A percentile compares a stretch with the other conserved stretches of the same genome.
Conservation (phyloP, 2,888 invertebrate genomes). For the Oegoconia quadripuncta region DNA sequence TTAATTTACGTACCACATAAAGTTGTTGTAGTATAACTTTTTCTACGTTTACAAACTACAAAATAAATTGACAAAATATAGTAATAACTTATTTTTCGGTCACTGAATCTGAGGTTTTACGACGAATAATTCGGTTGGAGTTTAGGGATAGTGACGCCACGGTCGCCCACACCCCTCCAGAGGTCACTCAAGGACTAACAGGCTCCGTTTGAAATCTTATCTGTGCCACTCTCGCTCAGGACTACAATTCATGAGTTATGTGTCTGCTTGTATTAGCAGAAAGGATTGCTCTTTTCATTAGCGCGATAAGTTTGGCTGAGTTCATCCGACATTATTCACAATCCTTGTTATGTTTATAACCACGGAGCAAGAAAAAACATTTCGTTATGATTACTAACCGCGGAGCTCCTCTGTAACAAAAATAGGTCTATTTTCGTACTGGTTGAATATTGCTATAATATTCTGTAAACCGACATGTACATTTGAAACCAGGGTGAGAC, state of each 20-base stretch:
- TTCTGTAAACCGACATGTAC: no score
- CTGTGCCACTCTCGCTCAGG: neutral
- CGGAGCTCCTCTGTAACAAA: no score
- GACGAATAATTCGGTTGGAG: constrained; percentile 42
- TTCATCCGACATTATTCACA: neutral
- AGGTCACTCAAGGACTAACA: constrained; percentile 51
- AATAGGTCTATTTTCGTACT: no score
- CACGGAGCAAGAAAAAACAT: no score
- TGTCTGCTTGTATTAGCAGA: neutral
- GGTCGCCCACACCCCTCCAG: constrained; percentile 39
- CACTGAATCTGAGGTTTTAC: constrained; percentile 35
- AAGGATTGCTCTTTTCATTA: neutral
- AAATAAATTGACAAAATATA: constrained; percentile 31
- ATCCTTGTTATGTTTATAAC: neutral
- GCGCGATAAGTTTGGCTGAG: neutral
- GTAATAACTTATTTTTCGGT: constrained; percentile 33
- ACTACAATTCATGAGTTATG: neutral
- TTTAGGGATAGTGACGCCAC: constrained; percentile 40
- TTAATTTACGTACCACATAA: no score
- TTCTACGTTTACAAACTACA: no score
- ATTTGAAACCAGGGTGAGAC: no score
- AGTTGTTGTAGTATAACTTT: no score
- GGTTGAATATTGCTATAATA: no score
- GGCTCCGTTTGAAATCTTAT: neutral
- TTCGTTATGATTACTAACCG: no score